Conservation (phyloP, 2,888 invertebrate species). For the Limulus polyphemus region DNA sequence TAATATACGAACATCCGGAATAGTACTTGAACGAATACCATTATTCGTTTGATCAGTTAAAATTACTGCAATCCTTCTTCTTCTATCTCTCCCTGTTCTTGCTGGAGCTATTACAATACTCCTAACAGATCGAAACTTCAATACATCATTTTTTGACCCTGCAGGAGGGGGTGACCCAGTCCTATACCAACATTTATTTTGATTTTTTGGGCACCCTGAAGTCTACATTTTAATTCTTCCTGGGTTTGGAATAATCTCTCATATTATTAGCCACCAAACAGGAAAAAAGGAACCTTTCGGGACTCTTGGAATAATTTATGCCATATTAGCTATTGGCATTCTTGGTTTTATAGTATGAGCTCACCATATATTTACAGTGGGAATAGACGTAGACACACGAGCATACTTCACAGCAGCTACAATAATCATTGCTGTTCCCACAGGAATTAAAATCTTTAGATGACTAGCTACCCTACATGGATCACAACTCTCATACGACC, state of each 20-base stretch:
- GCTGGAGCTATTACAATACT: constrained; percentile 64
- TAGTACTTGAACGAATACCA: constrained; percentile 49
- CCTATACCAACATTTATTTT: constrained; percentile 69
- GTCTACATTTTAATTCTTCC: constrained; percentile 75
- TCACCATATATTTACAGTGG: constrained; percentile 73
- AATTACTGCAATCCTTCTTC: constrained; percentile 50
- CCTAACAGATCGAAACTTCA: no score
- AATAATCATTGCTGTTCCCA: constrained; percentile 74
- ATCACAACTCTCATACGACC: constrained; percentile 47
- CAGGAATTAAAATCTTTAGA: constrained; percentile 70
- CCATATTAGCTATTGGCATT: constrained; percentile 75
- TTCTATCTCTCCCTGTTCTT: constrained; percentile 59
- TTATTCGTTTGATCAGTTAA: constrained; percentile 61
- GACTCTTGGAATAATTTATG: constrained; percentile 60
- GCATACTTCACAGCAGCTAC: constrained; percentile 73
- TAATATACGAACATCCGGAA: constrained; percentile 52
- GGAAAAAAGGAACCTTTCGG: constrained; percentile 63
- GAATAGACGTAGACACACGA: constrained; percentile 69
- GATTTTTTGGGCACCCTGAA: constrained; percentile 78
- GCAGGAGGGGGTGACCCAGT: constrained; percentile 63
- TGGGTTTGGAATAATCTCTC: constrained; percentile 67
- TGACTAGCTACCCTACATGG: constrained; percentile 59
- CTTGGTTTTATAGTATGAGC: constrained; percentile 73
- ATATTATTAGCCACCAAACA: constrained; percentile 60
- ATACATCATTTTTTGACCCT: no score